Base-by-base conservation (phyloP, 2,888 invertebrate species). In the Syrista parreyssii region DNA sequence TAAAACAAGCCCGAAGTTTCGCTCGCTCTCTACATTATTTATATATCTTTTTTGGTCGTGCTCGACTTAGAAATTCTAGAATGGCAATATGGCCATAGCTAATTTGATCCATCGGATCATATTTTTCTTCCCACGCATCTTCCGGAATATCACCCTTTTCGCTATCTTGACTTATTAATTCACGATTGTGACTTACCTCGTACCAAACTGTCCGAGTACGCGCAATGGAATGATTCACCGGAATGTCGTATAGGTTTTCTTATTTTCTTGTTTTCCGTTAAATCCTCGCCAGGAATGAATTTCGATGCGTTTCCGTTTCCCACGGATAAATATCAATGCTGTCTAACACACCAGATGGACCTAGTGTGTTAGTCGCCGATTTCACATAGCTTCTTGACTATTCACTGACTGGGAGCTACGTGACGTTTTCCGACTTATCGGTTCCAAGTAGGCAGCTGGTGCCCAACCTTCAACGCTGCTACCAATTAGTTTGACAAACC, bases 401-500 rank as follows among this genome's bases (percentile, higher is more conserved):
- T 92, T 91, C 68, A 92, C 90, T 72, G 92, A 91, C 79, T 92
- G 91, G 86, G 95, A 95, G 86, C 95, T 95, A 89, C 96, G 94
- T 84, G 96, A 95, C 23, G 94, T 94, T 92, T 96, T 96, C 89
- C 96, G 94, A 92, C 95, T 95, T 85, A 93, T 90, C 83, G 93
- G 94, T 92, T 97, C 97, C 92, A 98, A 93, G 92, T 98, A 98
- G 55, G 97, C 97, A 76, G 97, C 97, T 78, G 98, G 98, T 79
- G 97, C 98, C 98, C 98, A 98, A 84, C 98, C 98, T 92, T 97
- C 97, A 88, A 95, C 93, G 85, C 94, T 93, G 81, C 93, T 92
- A 84, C 96, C 96, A 91, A 96, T 93, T 79, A 96, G 94, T 88
- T 96, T 96, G 89, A 98, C 97, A 93, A 97, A 98, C 98, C 98